Evolutionary conservation across 2,797 vertebrate genomes (phyloP), one percentile per base, ranked within the genome.

Genomic region (Lerista edwardsae): DNA sequence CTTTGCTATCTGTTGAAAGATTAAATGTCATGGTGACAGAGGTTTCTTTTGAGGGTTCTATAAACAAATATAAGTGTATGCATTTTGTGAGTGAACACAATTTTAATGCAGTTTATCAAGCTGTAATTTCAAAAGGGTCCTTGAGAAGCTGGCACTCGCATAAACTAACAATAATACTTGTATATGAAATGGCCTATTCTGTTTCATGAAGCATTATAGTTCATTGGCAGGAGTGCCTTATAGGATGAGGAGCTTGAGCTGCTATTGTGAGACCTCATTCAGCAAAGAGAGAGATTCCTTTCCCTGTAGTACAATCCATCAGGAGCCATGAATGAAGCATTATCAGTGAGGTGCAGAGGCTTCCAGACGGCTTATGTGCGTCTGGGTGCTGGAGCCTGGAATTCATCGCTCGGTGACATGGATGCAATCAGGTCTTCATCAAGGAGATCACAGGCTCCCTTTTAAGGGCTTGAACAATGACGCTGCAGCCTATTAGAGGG

Each of bases 261-360:
- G 87, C 79, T 92, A 91, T 93, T 95, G 67, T 90, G 93, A 96
- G 95, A 95, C 93, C 95, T 96, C 93, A 93, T 96, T 96, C 94
- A 94, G 94, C 87, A 95, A 94, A 95, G 94, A 94, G 94, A 94
- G 94, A 95, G 93, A 95, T 96, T 96, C 95, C 94, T 92, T 94
- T 92, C 92, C 86, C 89, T 25, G 90, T 29, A 88, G 93, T 94
- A 93, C 96, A 95, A 95, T 96, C 94, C 84, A 71, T 90, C 94
- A 88, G 93, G 91, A 96, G 94, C 94, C 94, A 84, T 88, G 92
- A 94, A 94, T 93, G 93, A 84, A 95, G 84, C 92, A 92, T 96
- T 96, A 96, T 97, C 96, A 80, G 80, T 47, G 11, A 75, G 84
- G 69, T 75, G 77, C 88, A 93, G 92, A 75, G 84, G 62, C 61